A percentile compares a stretch with the other conserved stretches of the same genome.
These are phyloP conservation scores for Chaetops frenatus DNA, from an alignment of 2,113 vertebrate species.

Conservation along the genomic window DNA sequence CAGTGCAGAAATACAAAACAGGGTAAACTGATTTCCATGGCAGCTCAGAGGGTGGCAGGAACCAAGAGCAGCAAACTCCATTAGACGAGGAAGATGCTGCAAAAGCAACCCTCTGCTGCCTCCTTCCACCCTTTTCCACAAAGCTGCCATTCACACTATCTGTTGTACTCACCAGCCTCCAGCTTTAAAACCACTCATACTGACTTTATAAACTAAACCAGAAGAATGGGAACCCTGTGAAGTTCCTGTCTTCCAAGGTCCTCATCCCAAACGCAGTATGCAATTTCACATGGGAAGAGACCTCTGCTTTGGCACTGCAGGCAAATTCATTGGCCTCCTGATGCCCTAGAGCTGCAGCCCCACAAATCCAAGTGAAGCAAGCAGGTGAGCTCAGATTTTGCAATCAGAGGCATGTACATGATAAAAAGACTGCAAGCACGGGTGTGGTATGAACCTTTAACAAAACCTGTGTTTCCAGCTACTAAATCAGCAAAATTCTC, in stretches of 20 bases:
- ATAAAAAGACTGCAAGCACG: not conserved
- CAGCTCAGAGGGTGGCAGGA: not conserved
- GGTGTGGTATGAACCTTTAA: not conserved
- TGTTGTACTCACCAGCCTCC: not conserved
- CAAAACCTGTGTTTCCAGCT: not conserved
- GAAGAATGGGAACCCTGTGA: not conserved
- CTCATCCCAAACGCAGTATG: not conserved
- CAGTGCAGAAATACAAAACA: not conserved
- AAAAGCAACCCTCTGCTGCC: not conserved
- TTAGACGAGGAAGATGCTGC: not conserved
- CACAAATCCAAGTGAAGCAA: not conserved
- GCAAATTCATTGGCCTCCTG: not conserved
- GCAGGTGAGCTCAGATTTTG: not conserved
- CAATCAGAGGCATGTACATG: not conserved
- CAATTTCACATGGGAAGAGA: not conserved
- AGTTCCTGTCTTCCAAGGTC: not conserved
- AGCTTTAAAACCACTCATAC: not conserved
- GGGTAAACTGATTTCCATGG: not conserved
- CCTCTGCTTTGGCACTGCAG: not conserved
- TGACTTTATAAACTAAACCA: not conserved
- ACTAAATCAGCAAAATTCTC: not conserved
- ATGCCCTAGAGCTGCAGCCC: not conserved
- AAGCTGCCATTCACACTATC: not conserved
- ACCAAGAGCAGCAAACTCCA: not conserved
- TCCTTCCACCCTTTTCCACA: not conserved